Percentiles rank a stretch among this genome's conserved stretches.
phyloP scores from a whole-genome alignment of 2,113 vertebrate species.

The Chinchilla lanigera region DNA sequence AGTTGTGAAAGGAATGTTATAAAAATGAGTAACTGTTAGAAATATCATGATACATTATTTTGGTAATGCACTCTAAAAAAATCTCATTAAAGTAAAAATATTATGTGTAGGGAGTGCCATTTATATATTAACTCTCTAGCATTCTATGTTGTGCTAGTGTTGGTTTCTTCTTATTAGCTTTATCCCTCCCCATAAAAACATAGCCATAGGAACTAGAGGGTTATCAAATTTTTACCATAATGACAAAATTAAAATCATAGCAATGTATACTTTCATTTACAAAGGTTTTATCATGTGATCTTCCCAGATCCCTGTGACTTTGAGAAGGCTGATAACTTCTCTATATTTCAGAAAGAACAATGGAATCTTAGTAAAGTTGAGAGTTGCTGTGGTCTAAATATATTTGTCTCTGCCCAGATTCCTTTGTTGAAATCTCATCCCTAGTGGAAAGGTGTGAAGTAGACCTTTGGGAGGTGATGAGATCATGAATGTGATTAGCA shows the following conservation, averaged over 20 bases:
- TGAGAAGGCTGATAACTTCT: not conserved
- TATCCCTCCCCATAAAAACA: not conserved
- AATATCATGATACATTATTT: not conserved
- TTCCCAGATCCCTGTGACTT: not conserved
- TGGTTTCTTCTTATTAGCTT: not conserved
- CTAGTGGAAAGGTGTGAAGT: not conserved
- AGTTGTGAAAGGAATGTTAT: not conserved
- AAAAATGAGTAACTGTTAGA: not conserved
- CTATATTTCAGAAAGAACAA: not conserved
- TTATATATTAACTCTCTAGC: not conserved
- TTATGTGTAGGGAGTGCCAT: not conserved
- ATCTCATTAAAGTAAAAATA: conserved; percentile 4
- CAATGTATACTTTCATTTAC: not conserved
- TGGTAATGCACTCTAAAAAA: not conserved
- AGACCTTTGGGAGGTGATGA: accelerated
- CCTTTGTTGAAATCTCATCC: not conserved
- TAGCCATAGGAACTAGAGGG: not conserved
- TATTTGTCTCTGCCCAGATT: not conserved
- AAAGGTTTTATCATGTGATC: not conserved
- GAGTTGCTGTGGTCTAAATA: not conserved
- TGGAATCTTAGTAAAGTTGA: not conserved
- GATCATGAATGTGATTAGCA: not conserved
- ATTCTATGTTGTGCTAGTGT: not conserved
- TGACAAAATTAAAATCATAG: not conserved
- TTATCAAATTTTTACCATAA: not conserved